A percentile compares a stretch with the other conserved stretches of the same genome.
These are phyloP conservation scores for Camponotus fellah DNA, from an alignment of 2,888 invertebrate species.

Conservation along the genomic window DNA sequence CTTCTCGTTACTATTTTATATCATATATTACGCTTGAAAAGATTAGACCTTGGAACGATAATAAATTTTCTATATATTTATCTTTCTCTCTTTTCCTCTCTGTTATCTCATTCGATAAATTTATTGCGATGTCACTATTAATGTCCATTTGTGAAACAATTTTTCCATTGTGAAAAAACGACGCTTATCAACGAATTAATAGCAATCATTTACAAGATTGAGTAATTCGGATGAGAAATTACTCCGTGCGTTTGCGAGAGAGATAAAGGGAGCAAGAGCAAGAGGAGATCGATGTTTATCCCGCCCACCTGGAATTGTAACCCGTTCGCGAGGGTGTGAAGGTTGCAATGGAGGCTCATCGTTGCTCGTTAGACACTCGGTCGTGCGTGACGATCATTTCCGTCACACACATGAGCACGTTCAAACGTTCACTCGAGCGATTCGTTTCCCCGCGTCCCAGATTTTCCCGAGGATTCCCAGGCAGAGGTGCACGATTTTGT, in stretches of 20 bases:
- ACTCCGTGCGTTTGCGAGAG: neutral
- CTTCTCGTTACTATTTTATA: neutral
- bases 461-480: slow-evolving; percentile 39
- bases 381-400: slow-evolving; percentile 74
- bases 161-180: neutral
- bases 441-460: slow-evolving; percentile 54
- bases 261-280: neutral
- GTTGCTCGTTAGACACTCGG: slow-evolving; percentile 69
- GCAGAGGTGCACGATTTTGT: slow-evolving; percentile 36
- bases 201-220: slow-evolving; percentile 27
- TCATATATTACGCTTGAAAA: no score
- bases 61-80: no score
- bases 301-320: slow-evolving; percentile 2
- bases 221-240: slow-evolving; percentile 20
- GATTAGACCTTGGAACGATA: no score
- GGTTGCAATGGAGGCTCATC: slow-evolving; percentile 66
- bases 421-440: slow-evolving; percentile 47
- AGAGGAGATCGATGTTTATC: slow-evolving; percentile 47
- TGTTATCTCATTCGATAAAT: slow-evolving; percentile 4
- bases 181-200: slow-evolving; percentile 29
- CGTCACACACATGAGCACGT: slow-evolving; percentile 56
- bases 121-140: slow-evolving; percentile 7
- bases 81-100: neutral
- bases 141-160: slow-evolving; percentile 9
- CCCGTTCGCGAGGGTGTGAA: slow-evolving; percentile 40